Evolutionary conservation across 2,113 vertebrate genomes (phyloP).

Genomic region (Miniopterus natalensis): DNA sequence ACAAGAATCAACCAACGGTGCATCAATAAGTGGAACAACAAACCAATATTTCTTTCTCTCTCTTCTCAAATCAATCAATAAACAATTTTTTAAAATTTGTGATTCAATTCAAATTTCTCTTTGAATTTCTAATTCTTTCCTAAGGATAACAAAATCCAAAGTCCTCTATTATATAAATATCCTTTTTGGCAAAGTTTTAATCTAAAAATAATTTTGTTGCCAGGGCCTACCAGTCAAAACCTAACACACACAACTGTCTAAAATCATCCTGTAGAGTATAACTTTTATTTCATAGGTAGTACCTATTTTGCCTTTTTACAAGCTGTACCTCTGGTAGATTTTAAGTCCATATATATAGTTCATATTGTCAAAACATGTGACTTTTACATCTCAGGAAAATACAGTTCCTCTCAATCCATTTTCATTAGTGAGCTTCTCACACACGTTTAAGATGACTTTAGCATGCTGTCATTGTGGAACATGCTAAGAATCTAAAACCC

Average conservation of each 20-base stretch:
- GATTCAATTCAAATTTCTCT: not conserved
- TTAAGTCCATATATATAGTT: not conserved
- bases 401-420: not conserved
- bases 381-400: not conserved
- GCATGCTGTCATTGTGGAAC: not conserved
- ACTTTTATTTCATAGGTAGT: not conserved
- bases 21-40: not conserved
- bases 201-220: slow-evolving; percentile 33
- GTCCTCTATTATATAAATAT: not conserved
- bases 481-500: not conserved
- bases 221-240: not conserved
- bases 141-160: slow-evolving; percentile 44
- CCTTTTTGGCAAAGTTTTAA: slow-evolving; percentile 9
- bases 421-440: not conserved
- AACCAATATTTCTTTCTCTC: not conserved
- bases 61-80: not conserved
- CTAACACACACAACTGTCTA: not conserved
- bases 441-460: not conserved
- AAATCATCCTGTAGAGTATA: not conserved
- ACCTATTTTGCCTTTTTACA: not conserved
- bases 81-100: not conserved
- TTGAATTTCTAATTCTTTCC: slow-evolving; percentile 38
- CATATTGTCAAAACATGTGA: not conserved
- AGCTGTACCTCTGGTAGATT: not conserved
- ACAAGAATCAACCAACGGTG: not conserved